Base-by-base conservation (phyloP, 2,113 vertebrate genomes). In the Catharus minimus region DNA sequence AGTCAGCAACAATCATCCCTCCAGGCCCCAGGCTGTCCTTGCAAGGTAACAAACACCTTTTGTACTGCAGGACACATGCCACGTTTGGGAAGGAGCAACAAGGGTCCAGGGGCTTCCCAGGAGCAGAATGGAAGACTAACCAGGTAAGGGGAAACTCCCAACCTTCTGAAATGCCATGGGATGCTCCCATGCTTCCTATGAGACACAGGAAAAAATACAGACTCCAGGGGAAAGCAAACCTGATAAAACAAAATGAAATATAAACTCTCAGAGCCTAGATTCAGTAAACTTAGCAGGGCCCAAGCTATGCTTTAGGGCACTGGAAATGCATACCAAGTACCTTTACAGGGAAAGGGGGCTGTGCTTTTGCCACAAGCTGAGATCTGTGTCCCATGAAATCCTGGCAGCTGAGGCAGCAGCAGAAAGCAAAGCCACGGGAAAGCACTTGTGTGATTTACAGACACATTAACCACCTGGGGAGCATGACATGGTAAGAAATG, bases 391-490 rank as follows among this genome's bases (percentile, higher is more conserved):
- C 86, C n/a, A 20, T 43, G 86, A 88, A 91, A 94, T 81, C 57
- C 73, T 75, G 62, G 73, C 77, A 95, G 83, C 65, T 15, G 50
- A 89, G 72, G 44, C n/a, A 14, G 53, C 6, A 89, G 69, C 41
- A 71, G 79, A 91, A 92, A 85, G 82, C 52, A 80, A 92, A 88
- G 73, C 77, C 79, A 56, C 3, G 0, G 86, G 86, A 88, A 93
- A 92, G 82, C 77, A 86, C 17, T 75, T 72, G 62, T 53, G 55
- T 75, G 86, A 78, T 92, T 93, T 84, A 84, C 76, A 68, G 80
- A 64, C 66, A 82, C 58, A 61, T 84, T 81, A 90, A 56, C 64
- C 77, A 75, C 88, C 41, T 43, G 49, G 39, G 66, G 83, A 95
- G 73, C 33, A 30, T 3, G 50, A 43, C 21, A 72, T 3, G 10